Evolutionary conservation across 2,888 invertebrate species (phyloP).

Genomic region (Embidobia sp.): DNA sequence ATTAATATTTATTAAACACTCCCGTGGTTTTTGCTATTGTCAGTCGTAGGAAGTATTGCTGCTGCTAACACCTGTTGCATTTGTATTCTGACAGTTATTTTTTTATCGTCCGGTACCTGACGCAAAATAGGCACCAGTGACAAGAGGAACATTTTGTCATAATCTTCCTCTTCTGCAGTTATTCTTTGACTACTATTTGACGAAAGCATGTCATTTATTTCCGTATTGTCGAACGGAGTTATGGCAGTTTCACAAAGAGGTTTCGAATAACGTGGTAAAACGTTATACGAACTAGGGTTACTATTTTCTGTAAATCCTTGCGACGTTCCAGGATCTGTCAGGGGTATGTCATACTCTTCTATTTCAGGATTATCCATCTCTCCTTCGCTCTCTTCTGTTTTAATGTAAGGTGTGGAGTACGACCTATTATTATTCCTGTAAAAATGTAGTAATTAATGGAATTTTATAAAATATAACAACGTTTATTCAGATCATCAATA

Average conservation of each 20-base stretch:
- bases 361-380: slow-evolving; percentile 72
- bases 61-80: slow-evolving; percentile 76
- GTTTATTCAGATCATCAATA: too few relatives aligned
- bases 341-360: slow-evolving; percentile 73
- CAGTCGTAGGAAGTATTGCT: slow-evolving; percentile 68
- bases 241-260: slow-evolving; percentile 75
- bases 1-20: slow-evolving; percentile 1
- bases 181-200: slow-evolving; percentile 72
- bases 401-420: slow-evolving; percentile 61
- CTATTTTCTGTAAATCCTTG: slow-evolving; percentile 51
- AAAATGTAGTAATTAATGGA: background rate
- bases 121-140: slow-evolving; percentile 76
- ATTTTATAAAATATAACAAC: too few relatives aligned
- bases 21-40: slow-evolving; percentile 39
- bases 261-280: slow-evolving; percentile 71
- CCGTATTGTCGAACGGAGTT: slow-evolving; percentile 72
- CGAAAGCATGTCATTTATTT: slow-evolving; percentile 74
- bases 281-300: slow-evolving; percentile 54
- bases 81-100: slow-evolving; percentile 78
- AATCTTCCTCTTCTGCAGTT: slow-evolving; percentile 75
- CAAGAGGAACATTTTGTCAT: slow-evolving; percentile 78
- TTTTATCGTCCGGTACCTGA: slow-evolving; percentile 76
- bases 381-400: slow-evolving; percentile 72
- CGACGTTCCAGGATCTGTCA: slow-evolving; percentile 65
- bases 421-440: slow-evolving; percentile 25